Evolutionary conservation across 2,888 invertebrate species (phyloP).

Genomic region (Listrodromus nycthemerus): DNA sequence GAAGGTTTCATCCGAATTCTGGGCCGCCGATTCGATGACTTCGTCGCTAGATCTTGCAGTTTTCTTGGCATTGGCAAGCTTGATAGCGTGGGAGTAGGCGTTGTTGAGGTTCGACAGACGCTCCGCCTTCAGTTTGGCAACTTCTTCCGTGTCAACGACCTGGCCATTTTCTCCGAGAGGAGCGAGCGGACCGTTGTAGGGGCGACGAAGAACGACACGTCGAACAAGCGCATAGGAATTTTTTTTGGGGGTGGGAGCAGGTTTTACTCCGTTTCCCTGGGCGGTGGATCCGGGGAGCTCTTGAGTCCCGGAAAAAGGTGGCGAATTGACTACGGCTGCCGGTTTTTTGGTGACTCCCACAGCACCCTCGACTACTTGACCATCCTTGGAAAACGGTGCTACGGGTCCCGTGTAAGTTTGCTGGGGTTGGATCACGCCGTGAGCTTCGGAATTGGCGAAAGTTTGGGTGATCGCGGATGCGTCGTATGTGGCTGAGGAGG

Average conservation of each 20-base stretch:
- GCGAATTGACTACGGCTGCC: neutral
- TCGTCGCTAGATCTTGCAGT: neutral
- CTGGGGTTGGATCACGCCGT: neutral
- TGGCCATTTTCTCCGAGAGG: conserved; percentile 73
- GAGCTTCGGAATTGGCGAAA: neutral
- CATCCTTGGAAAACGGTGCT: neutral
- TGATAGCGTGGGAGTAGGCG: neutral
- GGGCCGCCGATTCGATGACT: neutral
- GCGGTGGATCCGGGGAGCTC: neutral
- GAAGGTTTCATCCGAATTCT: neutral
- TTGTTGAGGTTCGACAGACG: conserved; percentile 60
- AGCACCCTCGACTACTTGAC: neutral
- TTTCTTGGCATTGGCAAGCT: conserved; percentile 9
- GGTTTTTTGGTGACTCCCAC: neutral
- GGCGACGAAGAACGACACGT: neutral
- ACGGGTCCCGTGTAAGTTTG: neutral
- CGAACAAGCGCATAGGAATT: neutral
- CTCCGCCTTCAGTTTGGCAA: conserved; percentile 72
- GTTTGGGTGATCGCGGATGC: neutral
- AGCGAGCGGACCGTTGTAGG: conserved; percentile 34
- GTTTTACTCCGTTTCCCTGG: neutral
- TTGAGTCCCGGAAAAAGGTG: neutral
- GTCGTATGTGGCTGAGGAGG: neutral
- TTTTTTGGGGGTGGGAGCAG: neutral
- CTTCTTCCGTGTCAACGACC: conserved; percentile 74